Evolutionary conservation across 2,888 invertebrate species (phyloP).

Genomic region (Gnatocerus cornutus): DNA sequence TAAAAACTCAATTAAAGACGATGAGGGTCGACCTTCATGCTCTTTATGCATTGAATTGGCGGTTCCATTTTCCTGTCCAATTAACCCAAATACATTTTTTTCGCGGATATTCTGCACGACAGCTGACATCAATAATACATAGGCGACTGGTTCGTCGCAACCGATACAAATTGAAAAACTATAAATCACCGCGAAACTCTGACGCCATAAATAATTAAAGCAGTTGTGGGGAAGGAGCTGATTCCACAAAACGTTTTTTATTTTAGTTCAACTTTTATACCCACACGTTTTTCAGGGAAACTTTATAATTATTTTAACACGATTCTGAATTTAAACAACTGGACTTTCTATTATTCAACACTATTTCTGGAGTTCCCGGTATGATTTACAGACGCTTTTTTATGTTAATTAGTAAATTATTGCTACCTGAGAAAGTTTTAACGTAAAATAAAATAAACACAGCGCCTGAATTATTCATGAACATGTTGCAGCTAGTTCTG

Average conservation of each 20-base stretch:
- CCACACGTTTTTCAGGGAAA: too few species aligned
- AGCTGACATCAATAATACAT: conserved; percentile 13
- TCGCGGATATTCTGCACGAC: background rate
- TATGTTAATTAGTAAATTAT: too few species aligned
- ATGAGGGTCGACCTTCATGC: conserved; percentile 5
- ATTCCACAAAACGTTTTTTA: background rate
- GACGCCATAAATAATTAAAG: conserved; percentile 12
- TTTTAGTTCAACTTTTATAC: background rate
- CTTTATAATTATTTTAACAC: too few species aligned
- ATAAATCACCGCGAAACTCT: background rate
- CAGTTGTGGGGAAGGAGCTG: background rate
- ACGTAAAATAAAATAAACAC: too few species aligned
- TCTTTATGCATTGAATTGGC: conserved; percentile 11
- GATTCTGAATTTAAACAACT: too few species aligned
- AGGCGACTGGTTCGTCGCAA: conserved; percentile 6
- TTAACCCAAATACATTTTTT: conserved; percentile 12
- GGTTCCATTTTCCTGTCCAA: conserved; percentile 13
- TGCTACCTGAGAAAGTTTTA: too few species aligned
- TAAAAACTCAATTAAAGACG: conserved; percentile 16
- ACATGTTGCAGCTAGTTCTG: too few species aligned
- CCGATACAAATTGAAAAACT: conserved; percentile 15
- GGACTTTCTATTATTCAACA: too few species aligned
- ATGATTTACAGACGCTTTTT: too few species aligned
- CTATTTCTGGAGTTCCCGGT: too few species aligned
- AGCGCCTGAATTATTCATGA: too few species aligned